Base-by-base conservation (phyloP, 1,140 invertebrate species). In the Lysiphlebus fabarum region DNA sequence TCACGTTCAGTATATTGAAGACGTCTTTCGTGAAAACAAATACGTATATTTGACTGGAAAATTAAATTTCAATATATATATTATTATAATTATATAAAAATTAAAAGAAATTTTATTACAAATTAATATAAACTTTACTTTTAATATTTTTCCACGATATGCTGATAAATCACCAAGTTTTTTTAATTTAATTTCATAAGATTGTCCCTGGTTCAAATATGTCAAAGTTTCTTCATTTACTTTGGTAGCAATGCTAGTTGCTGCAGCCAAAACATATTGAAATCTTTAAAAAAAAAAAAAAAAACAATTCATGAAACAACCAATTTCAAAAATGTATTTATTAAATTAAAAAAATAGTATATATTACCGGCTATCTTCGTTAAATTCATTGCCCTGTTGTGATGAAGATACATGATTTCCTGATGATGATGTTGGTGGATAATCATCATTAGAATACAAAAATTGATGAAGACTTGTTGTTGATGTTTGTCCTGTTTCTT, bases 131-230 rank as follows among this genome's bases (percentile, higher is more conserved):
- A 6, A 64, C 17, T 41, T 75, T 81, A 93, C 92, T 85, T 91
- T 93, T 37, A 95, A 76, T 69, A 90, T 85, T 81, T 93, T 95
- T 48, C 92, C 93, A 66, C 91, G 85, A 70, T 89, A 93, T 56
- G 90, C 87, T 5, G 92, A 91, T n/a, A 96, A 79, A 80, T 97
- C 94, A 0, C 95, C 95, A 11, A 97, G 81, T 80, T 97, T 96
- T 79, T 98, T 98, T 65, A 98, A 75, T 75, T 98, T 97, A 59
- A 98, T 92, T 81, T 98, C 95, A 76, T 98, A 98, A 10, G 93
- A 90, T 80, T 98, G 95, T 11, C 93, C 93, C 81, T 98, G 95
- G 81, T 98, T 98, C n/a, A 99, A 81, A 77, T 98, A 99, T 1
- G 96, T 98, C 34, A 98, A 81, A 1, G 94, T 95, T 76, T 97